phyloP scores from a whole-genome alignment of 2,888 invertebrate genomes.

The Steinernema carpocapsae region DNA sequence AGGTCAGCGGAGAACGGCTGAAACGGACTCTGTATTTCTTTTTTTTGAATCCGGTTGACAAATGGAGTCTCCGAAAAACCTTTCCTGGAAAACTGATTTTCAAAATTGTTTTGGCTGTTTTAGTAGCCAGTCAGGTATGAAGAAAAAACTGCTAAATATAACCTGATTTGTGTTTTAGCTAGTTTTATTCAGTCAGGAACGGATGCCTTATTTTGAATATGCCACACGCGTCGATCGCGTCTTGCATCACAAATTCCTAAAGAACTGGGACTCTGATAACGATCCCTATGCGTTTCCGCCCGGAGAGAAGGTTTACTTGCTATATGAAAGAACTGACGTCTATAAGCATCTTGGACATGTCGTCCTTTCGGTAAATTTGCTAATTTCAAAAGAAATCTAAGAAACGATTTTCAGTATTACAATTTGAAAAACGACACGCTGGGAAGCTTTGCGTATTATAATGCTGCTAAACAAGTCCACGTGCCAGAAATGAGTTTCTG shows the following conservation, averaged over 20 bases:
- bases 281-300: conserved; percentile 22
- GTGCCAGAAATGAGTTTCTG: neutral
- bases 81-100: conserved; percentile 22
- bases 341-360: neutral
- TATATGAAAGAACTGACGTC: conserved; percentile 6
- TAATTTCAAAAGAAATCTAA: neutral
- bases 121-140: neutral
- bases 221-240: conserved; percentile 17
- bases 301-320: conserved; percentile 9
- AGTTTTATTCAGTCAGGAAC: conserved; percentile 10
- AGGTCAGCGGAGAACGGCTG: conserved; percentile 18
- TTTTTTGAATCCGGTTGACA: conserved; percentile 24
- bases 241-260: conserved; percentile 19
- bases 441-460: conserved; percentile 13
- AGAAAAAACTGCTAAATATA: neutral
- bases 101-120: neutral
- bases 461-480: neutral
- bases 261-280: conserved; percentile 9
- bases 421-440: neutral
- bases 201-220: conserved; percentile 26
- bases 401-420: neutral
- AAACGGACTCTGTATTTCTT: conserved; percentile 18
- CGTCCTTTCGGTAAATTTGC: neutral
- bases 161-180: neutral
- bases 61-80: neutral